A percentile compares a stretch with the other conserved stretches of the same genome.
Evolutionary conservation across 1,140 invertebrate genomes (phyloP).

Genomic region (Conus ventricosus): DNA sequence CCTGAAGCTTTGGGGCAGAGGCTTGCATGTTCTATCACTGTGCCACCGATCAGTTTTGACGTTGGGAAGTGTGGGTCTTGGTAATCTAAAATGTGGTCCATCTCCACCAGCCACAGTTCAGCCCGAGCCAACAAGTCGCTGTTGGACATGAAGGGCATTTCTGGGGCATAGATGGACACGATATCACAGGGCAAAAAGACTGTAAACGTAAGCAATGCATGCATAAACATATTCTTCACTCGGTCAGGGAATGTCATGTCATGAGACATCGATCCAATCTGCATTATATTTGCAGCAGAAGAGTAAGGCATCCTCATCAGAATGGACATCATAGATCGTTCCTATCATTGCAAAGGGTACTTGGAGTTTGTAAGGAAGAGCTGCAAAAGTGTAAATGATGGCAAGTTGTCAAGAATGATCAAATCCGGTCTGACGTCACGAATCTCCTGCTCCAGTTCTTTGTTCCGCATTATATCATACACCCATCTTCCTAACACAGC

Average conservation of each 20-base stretch:
- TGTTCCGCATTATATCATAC: background rate
- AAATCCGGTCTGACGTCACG: constrained; percentile 22
- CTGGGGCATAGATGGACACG: constrained; percentile 20
- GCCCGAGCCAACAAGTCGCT: constrained; percentile 22
- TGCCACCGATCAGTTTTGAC: constrained; percentile 49
- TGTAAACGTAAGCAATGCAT: too few species aligned
- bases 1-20: constrained; percentile 34
- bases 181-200: too few species aligned
- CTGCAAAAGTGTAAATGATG: background rate
- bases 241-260: constrained; percentile 35
- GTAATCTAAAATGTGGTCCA: constrained; percentile 53
- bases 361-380: constrained; percentile 33
- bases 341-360: constrained; percentile 37
- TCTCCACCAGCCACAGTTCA: constrained; percentile 45
- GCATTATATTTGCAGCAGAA: background rate
- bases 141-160: background rate
- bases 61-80: constrained; percentile 47
- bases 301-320: background rate
- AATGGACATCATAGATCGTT: background rate
- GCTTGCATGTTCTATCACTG: constrained; percentile 35
- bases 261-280: background rate
- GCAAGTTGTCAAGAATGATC: background rate
- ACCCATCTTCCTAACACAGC: background rate
- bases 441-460: background rate
- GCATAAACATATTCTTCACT: background rate